Evolutionary conservation across 2,113 vertebrate species (phyloP), one percentile per base, ranked within the genome.

Genomic region (Gambusia holbrooki): DNA sequence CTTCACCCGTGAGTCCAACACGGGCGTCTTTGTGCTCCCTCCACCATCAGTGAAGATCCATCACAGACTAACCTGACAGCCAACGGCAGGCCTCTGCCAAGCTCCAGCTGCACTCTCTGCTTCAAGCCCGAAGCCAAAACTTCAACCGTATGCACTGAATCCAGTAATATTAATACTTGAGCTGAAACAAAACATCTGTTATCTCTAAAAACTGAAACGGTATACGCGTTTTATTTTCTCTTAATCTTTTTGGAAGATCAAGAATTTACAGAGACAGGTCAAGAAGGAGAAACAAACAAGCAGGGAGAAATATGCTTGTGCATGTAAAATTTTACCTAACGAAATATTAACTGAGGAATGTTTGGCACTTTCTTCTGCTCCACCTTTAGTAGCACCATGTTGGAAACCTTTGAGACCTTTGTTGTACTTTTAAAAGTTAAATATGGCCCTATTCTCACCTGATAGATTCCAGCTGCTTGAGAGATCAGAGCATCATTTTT

Each of bases 21-120:
- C 93, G 89, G 74, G 71, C 27, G 80, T 90, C 95, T 96, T 97
- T 97, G 96, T 97, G 91, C 90, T 92, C 87, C 62, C 72, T 85
- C 91, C 80, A 92, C 94, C 96, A 97, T 95, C 95, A 94, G 95
- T 95, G 95, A 35, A 91, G 79, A 96, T 97, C 95, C 96, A 95
- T 97, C 96, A 97, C 91, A 63, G 90, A 70, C 81, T 96, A 97
- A 96, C 95, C 94, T 95, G 96, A 97, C 96, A 97, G 95, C 91
- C 81, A 90, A 91, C 94, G 11, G 85, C 91, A 94, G 93, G 92
- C 94, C 92, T 78, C 85, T 35, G 71, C 84, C 73, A 86, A 91
- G 66, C 61, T 67, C 65, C 32, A 14, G 66, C 72, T 61, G 69
- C 77, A 74, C 77, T 66, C 71, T 86, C 71, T 80, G 73, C 75